Base-by-base conservation (phyloP, 2,888 invertebrate genomes). In the Acrobasis repandana region DNA sequence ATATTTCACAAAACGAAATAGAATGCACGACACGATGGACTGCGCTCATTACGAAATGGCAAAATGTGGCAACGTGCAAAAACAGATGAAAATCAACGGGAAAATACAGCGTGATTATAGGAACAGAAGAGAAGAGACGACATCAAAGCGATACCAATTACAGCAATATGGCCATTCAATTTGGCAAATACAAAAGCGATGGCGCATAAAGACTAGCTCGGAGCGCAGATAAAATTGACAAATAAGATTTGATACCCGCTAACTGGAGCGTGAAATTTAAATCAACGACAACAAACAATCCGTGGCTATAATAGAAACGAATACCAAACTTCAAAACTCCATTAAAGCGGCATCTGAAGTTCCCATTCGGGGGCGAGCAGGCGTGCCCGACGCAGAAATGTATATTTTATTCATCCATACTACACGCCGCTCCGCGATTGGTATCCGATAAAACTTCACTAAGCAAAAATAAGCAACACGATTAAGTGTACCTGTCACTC, bases 401-500 rank as follows among this genome's bases (percentile, higher is more conserved):
- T 85, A 86, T 89, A 90, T 90, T 88, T 90, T 91, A 90, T 90
- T 89, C 86, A 87, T 87, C 79, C 76, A 76, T 79, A 82, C 83
- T 83, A 85, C 85, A 84, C 76, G 81, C 82, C 79, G 83, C 77
- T 80, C 80, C 73, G 72, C 83, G 89, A 90, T 90, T 82, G 85
- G 83, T 83, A 85, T 82, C 80, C 84, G 86, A 87, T 87, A 87
- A 88, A 89, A 85, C 80, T 79, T 77, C 76, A 79, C 83, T 84
- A 86, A 88, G 80, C 84, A 84, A 91, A 90, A 90, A 89, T 85
- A 86, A 90, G 81, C 85, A 90, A 80, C 81, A 85, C 80, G 82
- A 90, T 88, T 85, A 84, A 85, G 85, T 92, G 90, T 92, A 90
- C 85, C 91, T 91, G 91, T 92, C 91, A 90, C 88, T 85, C 84